These are phyloP conservation scores for Leuciscus waleckii DNA, from an alignment of 2,797 vertebrate species.

Conservation along the genomic window DNA sequence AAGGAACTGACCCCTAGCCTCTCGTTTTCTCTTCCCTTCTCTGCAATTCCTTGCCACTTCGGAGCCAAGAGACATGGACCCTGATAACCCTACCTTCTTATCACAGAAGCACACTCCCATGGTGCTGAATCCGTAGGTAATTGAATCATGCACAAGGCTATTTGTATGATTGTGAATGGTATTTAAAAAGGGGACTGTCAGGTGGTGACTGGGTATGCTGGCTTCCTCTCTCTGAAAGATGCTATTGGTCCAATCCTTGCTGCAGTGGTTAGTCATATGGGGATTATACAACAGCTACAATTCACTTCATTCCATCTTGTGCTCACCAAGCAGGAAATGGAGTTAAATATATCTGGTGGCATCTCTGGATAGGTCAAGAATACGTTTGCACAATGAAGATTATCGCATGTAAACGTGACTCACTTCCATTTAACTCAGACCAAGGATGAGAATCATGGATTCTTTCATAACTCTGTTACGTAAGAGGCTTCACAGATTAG, in stretches of 20 bases:
- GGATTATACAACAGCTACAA: conserved; percentile 60
- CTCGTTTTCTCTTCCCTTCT: conserved; percentile 11
- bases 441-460: conserved; percentile 19
- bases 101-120: conserved; percentile 51
- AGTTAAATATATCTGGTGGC: conserved; percentile 59
- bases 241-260: conserved; percentile 35
- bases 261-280: conserved; percentile 58
- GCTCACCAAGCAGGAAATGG: conserved; percentile 36
- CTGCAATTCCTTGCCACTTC: conserved; percentile 12
- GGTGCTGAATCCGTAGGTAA: conserved; percentile 51
- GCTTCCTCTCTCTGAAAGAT: conserved; percentile 22
- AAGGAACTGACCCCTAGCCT: conserved; percentile 41
- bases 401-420: conserved; percentile 28
- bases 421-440: background rate
- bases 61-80: conserved; percentile 43
- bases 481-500: conserved; percentile 39
- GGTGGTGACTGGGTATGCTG: conserved; percentile 24
- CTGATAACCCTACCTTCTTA: conserved; percentile 53
- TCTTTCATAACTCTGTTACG: conserved; percentile 35
- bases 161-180: conserved; percentile 53
- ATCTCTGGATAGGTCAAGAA: conserved; percentile 46
- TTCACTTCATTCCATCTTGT: conserved; percentile 53
- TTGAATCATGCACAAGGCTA: conserved; percentile 56
- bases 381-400: conserved; percentile 28
- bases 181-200: conserved; percentile 30